A percentile compares a stretch with the other conserved stretches of the same genome.
phyloP scores from a whole-genome alignment of 2,113 vertebrate species.

The Dicaeum eximium region DNA sequence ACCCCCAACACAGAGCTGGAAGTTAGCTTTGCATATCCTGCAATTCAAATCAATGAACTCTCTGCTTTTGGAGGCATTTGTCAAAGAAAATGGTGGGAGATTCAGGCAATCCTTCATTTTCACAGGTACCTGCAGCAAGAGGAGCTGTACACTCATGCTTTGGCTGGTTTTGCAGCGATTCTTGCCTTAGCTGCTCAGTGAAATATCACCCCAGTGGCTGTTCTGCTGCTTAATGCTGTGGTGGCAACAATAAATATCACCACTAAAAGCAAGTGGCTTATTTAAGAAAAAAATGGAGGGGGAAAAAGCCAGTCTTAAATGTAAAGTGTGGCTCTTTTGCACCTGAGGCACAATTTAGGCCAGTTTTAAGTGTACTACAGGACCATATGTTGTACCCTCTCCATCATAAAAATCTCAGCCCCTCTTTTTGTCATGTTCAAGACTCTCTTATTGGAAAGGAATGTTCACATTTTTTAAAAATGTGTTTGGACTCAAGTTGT shows the following conservation, averaged over 20 bases:
- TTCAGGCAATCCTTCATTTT: not conserved
- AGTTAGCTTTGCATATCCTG: not conserved
- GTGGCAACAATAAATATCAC: not conserved
- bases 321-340: not conserved
- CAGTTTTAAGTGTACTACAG: not conserved
- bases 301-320: not conserved
- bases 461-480: not conserved
- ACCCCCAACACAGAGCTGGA: not conserved
- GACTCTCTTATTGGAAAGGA: not conserved
- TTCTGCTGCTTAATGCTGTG: not conserved
- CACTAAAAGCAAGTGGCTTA: not conserved
- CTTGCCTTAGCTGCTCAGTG: not conserved
- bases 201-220: not conserved
- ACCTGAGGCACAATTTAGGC: not conserved
- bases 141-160: not conserved
- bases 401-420: not conserved
- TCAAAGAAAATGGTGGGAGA: not conserved
- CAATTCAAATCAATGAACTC: not conserved
- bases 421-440: not conserved
- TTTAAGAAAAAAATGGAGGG: not conserved
- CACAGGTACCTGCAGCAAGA: not conserved
- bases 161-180: not conserved
- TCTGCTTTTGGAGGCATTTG: not conserved
- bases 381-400: not conserved
- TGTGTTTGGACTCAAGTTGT: not conserved